Evolutionary conservation across 2,888 invertebrate genomes (phyloP).

Genomic region (Philereme vetulata): DNA sequence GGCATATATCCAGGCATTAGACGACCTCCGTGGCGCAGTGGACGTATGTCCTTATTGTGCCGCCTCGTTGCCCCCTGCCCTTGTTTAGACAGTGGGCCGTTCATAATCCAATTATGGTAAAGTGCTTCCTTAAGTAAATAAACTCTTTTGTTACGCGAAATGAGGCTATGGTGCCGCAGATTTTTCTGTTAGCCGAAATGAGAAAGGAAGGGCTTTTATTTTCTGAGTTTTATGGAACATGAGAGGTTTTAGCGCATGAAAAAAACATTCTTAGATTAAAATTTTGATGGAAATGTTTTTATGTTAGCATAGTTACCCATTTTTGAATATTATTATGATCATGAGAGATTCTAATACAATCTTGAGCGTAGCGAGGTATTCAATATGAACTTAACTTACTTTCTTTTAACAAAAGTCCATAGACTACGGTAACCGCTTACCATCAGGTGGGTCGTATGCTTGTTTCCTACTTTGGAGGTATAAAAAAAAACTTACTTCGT

Average conservation of each 20-base stretch:
- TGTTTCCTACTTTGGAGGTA: background rate
- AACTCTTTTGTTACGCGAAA: constrained; percentile 61
- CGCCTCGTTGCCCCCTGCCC: constrained; percentile 44
- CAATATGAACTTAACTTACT: no score
- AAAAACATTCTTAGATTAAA: constrained; percentile 32
- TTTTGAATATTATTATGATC: background rate
- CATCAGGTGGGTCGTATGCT: no score
- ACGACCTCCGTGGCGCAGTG: no score
- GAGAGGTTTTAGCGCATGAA: constrained; percentile 23
- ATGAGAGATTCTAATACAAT: no score
- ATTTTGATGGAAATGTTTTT: constrained; percentile 25
- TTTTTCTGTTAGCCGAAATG: constrained; percentile 44
- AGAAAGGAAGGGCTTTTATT: constrained; percentile 25
- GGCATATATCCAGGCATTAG: no score
- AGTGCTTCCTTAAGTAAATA: constrained; percentile 68
- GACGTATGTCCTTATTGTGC: constrained; percentile 35
- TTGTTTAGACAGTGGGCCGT: constrained; percentile 44
- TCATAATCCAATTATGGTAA: constrained; percentile 64
- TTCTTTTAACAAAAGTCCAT: no score
- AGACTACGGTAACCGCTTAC: no score
- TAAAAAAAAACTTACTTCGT: background rate
- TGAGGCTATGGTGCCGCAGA: constrained; percentile 48
- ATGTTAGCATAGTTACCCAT: constrained; percentile 3
- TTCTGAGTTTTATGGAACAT: constrained; percentile 17
- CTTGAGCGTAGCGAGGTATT: no score